phyloP scores from a whole-genome alignment of 1,140 invertebrate species.

The Drosophila kepulauana region DNA sequence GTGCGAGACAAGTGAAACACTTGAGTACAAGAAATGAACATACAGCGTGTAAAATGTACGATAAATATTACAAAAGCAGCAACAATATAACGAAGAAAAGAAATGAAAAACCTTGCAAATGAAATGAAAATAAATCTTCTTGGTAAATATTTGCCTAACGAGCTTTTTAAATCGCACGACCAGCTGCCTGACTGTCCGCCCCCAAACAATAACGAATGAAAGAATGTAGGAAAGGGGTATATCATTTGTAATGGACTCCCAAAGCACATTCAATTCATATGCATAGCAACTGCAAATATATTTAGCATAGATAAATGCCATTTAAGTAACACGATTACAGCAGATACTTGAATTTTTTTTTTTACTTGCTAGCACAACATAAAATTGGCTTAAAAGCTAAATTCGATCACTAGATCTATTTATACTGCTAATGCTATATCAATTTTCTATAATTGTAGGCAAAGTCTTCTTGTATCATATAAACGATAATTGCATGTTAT shows the following conservation, averaged over 20 bases:
- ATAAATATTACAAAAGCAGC: conserved; percentile 64
- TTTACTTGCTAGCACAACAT: neutral
- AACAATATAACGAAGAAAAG: conserved; percentile 10
- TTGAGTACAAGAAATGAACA: conserved; percentile 60
- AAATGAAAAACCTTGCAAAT: conserved; percentile 32
- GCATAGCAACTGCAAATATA: conserved; percentile 15
- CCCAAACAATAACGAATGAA: neutral
- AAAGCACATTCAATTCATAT: conserved; percentile 29
- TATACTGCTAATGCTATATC: no score
- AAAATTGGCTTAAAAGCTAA: no score
- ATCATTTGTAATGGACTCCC: conserved; percentile 17
- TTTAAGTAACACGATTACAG: conserved; percentile 20
- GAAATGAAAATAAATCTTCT: conserved; percentile 60
- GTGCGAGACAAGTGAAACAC: conserved; percentile 22
- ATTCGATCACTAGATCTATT: no score
- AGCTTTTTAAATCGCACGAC: conserved; percentile 40
- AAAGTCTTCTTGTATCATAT: no score
- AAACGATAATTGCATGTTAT: no score
- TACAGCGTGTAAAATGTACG: conserved; percentile 59
- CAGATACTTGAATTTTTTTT: neutral
- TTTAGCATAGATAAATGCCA: conserved; percentile 26
- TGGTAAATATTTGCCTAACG: conserved; percentile 65
- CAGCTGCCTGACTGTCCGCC: no score
- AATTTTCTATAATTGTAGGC: no score
- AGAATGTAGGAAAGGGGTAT: neutral